These are phyloP conservation scores for Cairina moschata DNA, from an alignment of 2,113 vertebrate genomes.

Conservation along the genomic window DNA sequence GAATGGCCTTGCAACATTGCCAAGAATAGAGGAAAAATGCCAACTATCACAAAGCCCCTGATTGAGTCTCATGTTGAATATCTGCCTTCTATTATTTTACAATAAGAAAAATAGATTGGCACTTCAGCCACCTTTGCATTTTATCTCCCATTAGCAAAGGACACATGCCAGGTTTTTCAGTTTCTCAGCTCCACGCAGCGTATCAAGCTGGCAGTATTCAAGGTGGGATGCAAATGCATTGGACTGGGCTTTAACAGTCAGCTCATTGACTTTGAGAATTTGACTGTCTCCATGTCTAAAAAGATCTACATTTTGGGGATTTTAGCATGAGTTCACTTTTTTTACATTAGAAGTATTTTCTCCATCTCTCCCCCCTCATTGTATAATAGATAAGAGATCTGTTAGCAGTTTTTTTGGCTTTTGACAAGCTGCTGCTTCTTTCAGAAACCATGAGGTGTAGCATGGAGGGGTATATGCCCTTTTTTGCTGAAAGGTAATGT, in stretches of 20 bases:
- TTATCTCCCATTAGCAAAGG: background rate
- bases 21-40: background rate
- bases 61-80: background rate
- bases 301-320: background rate
- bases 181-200: background rate
- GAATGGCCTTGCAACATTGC: background rate
- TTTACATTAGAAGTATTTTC: background rate
- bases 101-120: background rate
- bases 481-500: background rate
- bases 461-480: background rate
- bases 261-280: background rate
- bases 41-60: background rate
- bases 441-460: background rate
- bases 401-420: background rate
- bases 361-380: background rate
- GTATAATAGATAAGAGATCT: background rate
- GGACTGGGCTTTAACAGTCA: background rate
- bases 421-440: background rate
- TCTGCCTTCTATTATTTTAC: background rate
- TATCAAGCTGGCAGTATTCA: background rate
- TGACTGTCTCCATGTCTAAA: background rate
- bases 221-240: accelerated
- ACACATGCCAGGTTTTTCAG: background rate
- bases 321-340: background rate
- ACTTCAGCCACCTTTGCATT: background rate